These are phyloP conservation scores for Chalcis sispes DNA, from an alignment of 2,888 invertebrate species.

Conservation along the genomic window DNA sequence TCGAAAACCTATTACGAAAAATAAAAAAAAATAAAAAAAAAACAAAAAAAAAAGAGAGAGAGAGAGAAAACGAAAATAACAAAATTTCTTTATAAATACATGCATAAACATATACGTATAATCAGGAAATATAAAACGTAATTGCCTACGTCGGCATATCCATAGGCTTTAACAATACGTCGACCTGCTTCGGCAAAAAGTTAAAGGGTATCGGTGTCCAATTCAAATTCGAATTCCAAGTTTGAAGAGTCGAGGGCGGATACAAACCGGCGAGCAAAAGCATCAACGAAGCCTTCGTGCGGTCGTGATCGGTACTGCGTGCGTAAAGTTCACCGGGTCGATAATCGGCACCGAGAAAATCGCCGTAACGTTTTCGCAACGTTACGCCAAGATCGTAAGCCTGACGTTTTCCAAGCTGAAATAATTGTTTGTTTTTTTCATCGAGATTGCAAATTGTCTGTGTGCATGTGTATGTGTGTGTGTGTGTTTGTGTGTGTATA, in stretches of 20 bases:
- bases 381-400: neutral
- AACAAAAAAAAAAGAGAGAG: too few species aligned
- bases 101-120: too few species aligned
- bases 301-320: conserved; percentile 82
- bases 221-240: neutral
- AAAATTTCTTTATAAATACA: too few species aligned
- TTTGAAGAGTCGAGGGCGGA: conserved; percentile 68
- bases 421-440: neutral
- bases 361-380: conserved; percentile 69
- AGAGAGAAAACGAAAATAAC: too few species aligned
- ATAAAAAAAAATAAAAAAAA: too few species aligned
- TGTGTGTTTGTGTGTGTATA: too few species aligned
- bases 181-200: neutral
- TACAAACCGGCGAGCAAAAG: conserved; percentile 83
- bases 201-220: neutral
- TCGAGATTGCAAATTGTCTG: neutral
- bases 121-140: too few species aligned
- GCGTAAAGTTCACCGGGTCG: conserved; percentile 70
- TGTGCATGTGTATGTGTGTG: too few species aligned
- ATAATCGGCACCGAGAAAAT: conserved; percentile 76
- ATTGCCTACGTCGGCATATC: neutral
- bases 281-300: conserved; percentile 86
- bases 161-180: neutral
- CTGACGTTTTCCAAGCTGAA: conserved; percentile 3
- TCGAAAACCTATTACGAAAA: neutral